These are phyloP conservation scores for Brachionus paranguensis DNA, from an alignment of 1,140 invertebrate genomes.

Conservation along the genomic window DNA sequence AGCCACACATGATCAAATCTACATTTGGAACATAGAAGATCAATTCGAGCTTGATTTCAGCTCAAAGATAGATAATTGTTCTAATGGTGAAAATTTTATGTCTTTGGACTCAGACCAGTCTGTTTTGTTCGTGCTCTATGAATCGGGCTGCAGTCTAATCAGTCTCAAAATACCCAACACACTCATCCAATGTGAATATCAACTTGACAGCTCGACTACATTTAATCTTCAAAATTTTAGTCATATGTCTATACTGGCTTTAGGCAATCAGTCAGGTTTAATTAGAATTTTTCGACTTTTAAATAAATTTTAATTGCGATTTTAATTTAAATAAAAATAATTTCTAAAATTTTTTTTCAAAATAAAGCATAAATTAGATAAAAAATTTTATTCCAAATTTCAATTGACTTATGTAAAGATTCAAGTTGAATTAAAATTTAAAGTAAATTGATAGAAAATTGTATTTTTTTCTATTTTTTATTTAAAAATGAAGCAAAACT, in stretches of 20 bases:
- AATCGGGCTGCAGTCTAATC: background rate
- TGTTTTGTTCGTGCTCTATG: background rate
- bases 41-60: background rate
- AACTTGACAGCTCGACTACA: background rate
- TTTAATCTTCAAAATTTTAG: background rate
- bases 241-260: background rate
- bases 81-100: background rate
- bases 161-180: background rate
- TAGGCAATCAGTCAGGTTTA: background rate
- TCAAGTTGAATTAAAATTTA: too few relatives aligned
- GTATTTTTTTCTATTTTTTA: too few relatives aligned
- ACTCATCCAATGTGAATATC: background rate
- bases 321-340: background rate
- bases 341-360: background rate
- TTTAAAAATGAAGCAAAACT: too few relatives aligned
- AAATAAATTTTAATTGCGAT: background rate
- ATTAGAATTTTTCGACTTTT: constrained; percentile 11
- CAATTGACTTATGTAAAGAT: too few relatives aligned
- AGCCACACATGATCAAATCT: background rate
- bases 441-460: too few relatives aligned
- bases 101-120: background rate
- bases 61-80: background rate
- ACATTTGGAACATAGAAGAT: background rate
- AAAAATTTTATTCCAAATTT: background rate
- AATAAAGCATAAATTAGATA: background rate